Percentiles rank a stretch among this genome's conserved stretches.
Evolutionary conservation across 2,797 vertebrate genomes (phyloP).

Genomic region (Acipenser ruthenus): DNA sequence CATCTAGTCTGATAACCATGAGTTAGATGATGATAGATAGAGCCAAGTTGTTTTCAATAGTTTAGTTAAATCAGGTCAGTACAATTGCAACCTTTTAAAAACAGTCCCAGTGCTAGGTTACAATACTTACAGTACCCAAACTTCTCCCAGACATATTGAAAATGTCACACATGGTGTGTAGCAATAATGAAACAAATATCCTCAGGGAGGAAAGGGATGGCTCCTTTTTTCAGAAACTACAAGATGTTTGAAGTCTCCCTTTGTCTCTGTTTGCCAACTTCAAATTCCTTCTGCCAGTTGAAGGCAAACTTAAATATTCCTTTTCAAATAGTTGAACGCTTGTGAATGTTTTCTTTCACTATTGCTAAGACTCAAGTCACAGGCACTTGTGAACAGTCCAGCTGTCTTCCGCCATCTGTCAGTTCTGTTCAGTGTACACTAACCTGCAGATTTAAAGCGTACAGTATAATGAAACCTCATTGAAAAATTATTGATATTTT

Average conservation of each 20-base stretch:
- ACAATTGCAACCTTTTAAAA: conserved; percentile 4
- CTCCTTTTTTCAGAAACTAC: conserved; percentile 30
- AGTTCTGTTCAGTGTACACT: conserved; percentile 31
- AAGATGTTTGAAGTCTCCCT: conserved; percentile 36
- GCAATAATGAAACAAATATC: conserved; percentile 24
- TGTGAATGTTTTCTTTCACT: conserved; percentile 69
- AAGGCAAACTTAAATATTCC: conserved; percentile 56
- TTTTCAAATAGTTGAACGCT: conserved; percentile 66
- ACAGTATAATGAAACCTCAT: not conserved
- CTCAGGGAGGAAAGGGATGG: conserved; percentile 9
- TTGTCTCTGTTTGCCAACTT: conserved; percentile 46
- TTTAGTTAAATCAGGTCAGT: conserved; percentile 2
- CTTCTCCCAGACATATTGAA: conserved; percentile 15
- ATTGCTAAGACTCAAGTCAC: conserved; percentile 53
- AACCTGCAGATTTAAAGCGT: conserved; percentile 1
- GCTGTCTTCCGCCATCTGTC: conserved; percentile 68
- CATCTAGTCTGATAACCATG: conserved; percentile 17
- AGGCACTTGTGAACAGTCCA: conserved; percentile 65
- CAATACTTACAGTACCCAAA: conserved; percentile 8
- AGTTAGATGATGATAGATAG: conserved; percentile 1
- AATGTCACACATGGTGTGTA: conserved; percentile 13
- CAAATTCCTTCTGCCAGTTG: conserved; percentile 21
- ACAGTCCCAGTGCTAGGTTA: conserved; percentile 18
- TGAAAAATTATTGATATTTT: conserved; percentile 2
- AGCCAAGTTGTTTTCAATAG: conserved; percentile 12